Base-by-base conservation (phyloP, 2,888 invertebrate species). In the Gandaritis pyraliata region DNA sequence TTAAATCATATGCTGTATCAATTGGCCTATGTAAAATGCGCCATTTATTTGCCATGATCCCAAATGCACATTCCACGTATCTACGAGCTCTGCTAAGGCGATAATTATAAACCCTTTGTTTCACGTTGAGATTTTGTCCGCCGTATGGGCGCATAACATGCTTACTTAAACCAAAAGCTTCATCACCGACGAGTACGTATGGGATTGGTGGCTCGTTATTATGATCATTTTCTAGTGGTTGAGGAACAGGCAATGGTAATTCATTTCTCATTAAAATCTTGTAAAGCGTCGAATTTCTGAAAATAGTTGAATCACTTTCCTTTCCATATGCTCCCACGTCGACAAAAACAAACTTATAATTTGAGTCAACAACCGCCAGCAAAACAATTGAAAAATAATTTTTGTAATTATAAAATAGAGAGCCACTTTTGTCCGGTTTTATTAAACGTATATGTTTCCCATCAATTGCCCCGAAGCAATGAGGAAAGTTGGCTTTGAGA, bases 381-480 rank as follows among this genome's bases (percentile, higher is more conserved):
- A 72, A 66, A 18, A 69, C 64, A 41, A 69, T 33, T 23, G 67
- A 66, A 53, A 49, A 57, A 58, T 38, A 68, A 1, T 58, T 12
- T 43, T 69, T 68, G 48, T 70, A 71, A 62, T 71, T 68, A 23
- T 61, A 71, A 48, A 48, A 48, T 5, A 68, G 23, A 15, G 69
- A 68, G 48, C 67, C 67, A 60, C 65, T 68, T 41, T 66, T 36
- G 1, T n/a, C 49, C 2, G 59, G 59, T 11, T 53, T 53, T 13
- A 18, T 33, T 11, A 53, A 1, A 12, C 48, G 30, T 15, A 65
- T 61, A 39, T 71, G 69, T 58, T 71, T 70, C 1, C 71, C 68
- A 23, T 70, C 69, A 47, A 58, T 43, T 55, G 66, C 67, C 12
- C 70, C 69, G 8, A 68, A 16, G 29, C 65, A 67, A 51, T 71